Evolutionary conservation across 2,888 invertebrate genomes (phyloP), one percentile per base, ranked within the genome.

Genomic region (Macaria liturata): DNA sequence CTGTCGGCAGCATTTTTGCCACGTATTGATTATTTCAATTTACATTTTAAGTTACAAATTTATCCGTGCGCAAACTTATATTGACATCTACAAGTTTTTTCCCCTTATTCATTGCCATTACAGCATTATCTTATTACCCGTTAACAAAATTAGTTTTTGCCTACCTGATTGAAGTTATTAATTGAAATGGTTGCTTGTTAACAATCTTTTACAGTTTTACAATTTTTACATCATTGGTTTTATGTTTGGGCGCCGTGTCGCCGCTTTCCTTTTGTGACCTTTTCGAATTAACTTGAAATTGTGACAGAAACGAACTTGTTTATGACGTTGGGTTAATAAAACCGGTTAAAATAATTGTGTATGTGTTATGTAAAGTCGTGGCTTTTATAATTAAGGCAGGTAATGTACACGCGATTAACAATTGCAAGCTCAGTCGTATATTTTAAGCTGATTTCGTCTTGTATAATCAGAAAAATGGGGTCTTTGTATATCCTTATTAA

Each of bases 211-310:
- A 20, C 20, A 20, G 20, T 45, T 47, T 30, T 34, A 48, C 48
- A 30, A 30, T 45, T 45, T 53, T 61, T 64, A 54, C 56, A 62
- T 66, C 59, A 62, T 50, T 62, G 60, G 51, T 57, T 59, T 20
- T 45, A 37, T 53, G 44, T 34, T 45, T 45, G 58, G 51, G 67
- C 63, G 58, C 65, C 54, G 71, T 75, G 57, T 45, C 32, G 51
- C 52, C 59, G 64, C 87, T 88, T 89, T 89, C 87, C 77, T 78
- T 85, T 81, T 67, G 65, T 84, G 85, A 88, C 88, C 88, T 89
- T 87, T 86, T 65, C 72, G 66, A 71, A 74, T 78, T 57, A 62
- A 61, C 61, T 53, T 54, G 58, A n/a, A 43, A 54, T 70, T 74
- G 68, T 72, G 74, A 72, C 71, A 74, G 74, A 63, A 65, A 64